phyloP scores from a whole-genome alignment of 2,113 vertebrate genomes.

The Tympanuchus pallidicinctus region DNA sequence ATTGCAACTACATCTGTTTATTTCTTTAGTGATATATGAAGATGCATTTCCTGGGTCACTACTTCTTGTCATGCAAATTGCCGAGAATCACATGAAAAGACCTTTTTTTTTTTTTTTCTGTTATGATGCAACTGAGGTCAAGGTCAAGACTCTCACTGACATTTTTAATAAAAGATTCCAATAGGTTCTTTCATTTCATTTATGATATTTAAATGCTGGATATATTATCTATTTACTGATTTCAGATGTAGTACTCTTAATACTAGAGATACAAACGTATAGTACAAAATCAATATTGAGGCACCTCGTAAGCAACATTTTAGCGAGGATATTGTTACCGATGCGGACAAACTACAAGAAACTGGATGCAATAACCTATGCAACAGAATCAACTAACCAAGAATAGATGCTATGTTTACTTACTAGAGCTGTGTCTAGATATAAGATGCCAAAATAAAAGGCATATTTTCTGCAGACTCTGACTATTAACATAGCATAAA shows the following conservation, averaged over 20 bases:
- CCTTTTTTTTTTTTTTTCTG: neutral
- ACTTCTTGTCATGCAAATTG: neutral
- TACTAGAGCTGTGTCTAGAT: neutral
- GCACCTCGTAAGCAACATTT: neutral
- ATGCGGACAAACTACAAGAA: neutral
- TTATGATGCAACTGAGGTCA: neutral
- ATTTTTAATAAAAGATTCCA: fast-evolving
- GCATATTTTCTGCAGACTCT: neutral
- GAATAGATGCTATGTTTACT: neutral
- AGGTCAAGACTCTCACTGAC: fast-evolving
- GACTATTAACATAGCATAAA: neutral
- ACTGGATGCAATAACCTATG: neutral
- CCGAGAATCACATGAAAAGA: neutral
- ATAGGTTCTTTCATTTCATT: neutral
- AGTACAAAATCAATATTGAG: neutral
- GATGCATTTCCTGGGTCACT: neutral
- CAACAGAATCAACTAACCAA: neutral
- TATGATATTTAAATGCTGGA: neutral
- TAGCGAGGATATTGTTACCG: neutral
- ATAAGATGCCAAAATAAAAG: neutral
- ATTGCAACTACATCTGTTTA: neutral
- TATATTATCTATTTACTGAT: neutral
- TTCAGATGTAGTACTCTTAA: neutral
- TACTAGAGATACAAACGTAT: neutral
- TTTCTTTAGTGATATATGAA: neutral